These are phyloP conservation scores for Chunga burmeisteri DNA, from an alignment of 2,113 vertebrate genomes.

Conservation along the genomic window DNA sequence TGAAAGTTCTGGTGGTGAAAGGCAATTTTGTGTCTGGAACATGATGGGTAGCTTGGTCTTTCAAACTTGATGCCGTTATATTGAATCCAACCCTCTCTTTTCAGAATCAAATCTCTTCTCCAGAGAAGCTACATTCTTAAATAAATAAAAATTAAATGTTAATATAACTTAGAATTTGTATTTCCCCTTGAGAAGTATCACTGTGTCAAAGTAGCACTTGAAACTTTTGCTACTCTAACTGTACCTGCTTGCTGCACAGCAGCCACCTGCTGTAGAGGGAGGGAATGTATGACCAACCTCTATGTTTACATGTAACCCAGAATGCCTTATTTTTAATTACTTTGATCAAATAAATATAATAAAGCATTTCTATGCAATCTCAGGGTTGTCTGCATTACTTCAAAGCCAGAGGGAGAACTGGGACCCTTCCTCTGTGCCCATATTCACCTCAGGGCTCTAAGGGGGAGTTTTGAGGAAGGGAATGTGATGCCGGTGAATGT, in stretches of 20 bases:
- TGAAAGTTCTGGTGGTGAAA: background rate
- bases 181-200: background rate
- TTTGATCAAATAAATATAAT: background rate
- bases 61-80: background rate
- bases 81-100: background rate
- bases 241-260: accelerated
- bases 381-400: background rate
- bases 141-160: background rate
- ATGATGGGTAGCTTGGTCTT: background rate
- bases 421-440: accelerated
- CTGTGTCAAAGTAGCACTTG: background rate
- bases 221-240: background rate
- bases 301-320: background rate
- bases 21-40: background rate
- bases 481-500: background rate
- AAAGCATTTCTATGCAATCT: constrained; percentile 9
- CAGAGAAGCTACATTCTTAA: background rate
- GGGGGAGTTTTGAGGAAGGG: too few species aligned
- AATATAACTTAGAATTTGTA: background rate
- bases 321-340: constrained; percentile 27
- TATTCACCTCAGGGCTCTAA: background rate
- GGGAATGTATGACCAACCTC: background rate
- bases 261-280: background rate
- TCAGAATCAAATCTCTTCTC: background rate
- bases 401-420: background rate